Evolutionary conservation across 2,113 vertebrate genomes (phyloP).

Genomic region (Siphamia tubifer): DNA sequence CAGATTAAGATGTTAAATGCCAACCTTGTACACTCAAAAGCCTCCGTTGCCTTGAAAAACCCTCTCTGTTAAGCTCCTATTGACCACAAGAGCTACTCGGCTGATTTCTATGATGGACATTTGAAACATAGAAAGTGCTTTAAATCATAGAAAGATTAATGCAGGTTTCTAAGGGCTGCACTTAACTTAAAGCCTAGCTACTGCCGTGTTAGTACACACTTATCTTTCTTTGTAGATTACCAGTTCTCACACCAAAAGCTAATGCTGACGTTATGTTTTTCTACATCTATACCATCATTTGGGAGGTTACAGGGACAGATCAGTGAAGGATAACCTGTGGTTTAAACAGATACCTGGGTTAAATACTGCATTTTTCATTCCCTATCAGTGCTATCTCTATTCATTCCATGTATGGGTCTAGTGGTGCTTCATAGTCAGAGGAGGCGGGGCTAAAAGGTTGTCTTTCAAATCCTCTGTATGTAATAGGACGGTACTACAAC

Average conservation of each 20-base stretch:
- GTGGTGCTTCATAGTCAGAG: too few relatives aligned
- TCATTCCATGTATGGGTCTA: too few relatives aligned
- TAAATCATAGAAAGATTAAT: conserved; percentile 62
- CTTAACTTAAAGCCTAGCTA: conserved; percentile 35
- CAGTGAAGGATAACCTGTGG: too few relatives aligned
- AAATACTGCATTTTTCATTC: too few relatives aligned
- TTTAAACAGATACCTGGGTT: too few relatives aligned
- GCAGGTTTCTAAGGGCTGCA: conserved; percentile 47
- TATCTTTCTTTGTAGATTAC: neutral
- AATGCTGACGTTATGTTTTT: too few relatives aligned
- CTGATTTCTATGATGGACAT: conserved; percentile 45
- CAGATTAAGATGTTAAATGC: conserved; percentile 73
- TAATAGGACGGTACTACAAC: too few relatives aligned
- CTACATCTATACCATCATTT: too few relatives aligned
- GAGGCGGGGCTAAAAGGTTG: too few relatives aligned
- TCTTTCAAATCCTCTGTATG: too few relatives aligned
- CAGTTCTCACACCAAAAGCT: neutral
- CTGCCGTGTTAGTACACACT: neutral
- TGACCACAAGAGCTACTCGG: conserved; percentile 55
- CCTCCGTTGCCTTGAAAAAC: conserved; percentile 56
- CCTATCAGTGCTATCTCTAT: too few relatives aligned
- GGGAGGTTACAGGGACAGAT: too few relatives aligned
- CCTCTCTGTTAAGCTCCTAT: conserved; percentile 53
- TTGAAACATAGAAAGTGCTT: conserved; percentile 52
- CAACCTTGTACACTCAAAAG: conserved; percentile 64